A percentile compares a stretch with the other conserved stretches of the same genome.
Conservation (phyloP, 2,113 vertebrate species). For the Chrysochloris asiatica region DNA sequence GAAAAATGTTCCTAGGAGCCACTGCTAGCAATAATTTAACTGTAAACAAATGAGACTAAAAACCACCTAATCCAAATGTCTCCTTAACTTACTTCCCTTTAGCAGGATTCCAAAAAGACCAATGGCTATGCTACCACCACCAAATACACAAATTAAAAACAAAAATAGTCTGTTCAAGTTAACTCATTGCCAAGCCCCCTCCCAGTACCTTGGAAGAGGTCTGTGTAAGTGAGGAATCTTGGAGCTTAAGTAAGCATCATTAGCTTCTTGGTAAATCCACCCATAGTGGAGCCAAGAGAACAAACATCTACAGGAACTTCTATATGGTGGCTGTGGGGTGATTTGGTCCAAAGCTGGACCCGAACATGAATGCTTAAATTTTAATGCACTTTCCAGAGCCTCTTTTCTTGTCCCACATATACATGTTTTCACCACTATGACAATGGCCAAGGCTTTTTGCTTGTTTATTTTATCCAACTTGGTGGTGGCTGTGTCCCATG, state of each 20-base stretch:
- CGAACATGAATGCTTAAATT: neutral
- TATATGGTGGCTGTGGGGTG: no score
- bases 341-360: neutral
- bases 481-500: no score
- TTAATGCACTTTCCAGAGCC: neutral
- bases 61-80: neutral
- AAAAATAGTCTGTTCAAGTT: neutral
- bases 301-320: neutral
- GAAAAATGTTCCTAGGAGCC: neutral
- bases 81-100: neutral
- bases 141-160: neutral
- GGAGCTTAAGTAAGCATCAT: neutral
- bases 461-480: conserved; percentile 58
- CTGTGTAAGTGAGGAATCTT: neutral
- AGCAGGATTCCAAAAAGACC: neutral
- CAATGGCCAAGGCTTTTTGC: conserved; percentile 54
- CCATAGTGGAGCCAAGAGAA: neutral
- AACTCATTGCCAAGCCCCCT: neutral
- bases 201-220: neutral
- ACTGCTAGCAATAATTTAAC: neutral
- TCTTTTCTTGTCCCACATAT: neutral
- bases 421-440: conserved; percentile 24
- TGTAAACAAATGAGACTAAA: neutral
- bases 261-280: neutral
- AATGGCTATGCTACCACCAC: neutral